Evolutionary conservation across 2,113 vertebrate genomes (phyloP), one percentile per base, ranked within the genome.

Genomic region (Bubo scandiacus): DNA sequence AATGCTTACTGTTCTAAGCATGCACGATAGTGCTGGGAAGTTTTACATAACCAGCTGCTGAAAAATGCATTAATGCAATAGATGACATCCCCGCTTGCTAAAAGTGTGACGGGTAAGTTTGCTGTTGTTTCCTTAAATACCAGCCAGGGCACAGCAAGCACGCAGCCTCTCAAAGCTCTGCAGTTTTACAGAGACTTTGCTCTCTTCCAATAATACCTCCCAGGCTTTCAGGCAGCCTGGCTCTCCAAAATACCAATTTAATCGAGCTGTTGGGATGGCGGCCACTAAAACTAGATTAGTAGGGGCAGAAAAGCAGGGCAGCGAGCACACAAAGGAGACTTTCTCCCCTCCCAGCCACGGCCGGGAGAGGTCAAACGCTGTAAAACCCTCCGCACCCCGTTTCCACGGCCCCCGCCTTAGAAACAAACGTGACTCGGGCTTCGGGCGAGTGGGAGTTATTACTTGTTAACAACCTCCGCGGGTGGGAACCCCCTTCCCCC

Each of bases 31-130:
- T 3, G 51, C 79, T 42, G 78, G 70, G 5, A 90, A 88, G 80
- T 54, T 96, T 93, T 94, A 88, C 65, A 90, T 90, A 90, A 95
- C 58, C 86, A 22, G 25, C 80, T 75, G 78, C 84, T 81, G 86
- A 74, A 85, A 77, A 77, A 82, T 7, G 71, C 59, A 66, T 54
- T 43, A 82, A 80, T 68, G 90, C 87, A 52, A n/a, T 21, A 88
- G 65, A 55, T 29, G 71, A 58, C 85, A 88, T 66, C 87, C 34
- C 34, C 2, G 18, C 80, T 65, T 2, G 55, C 91, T 68, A 0
- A 0, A 5, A 86, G 62, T 10, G 78, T 3, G 74, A 16, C 87
- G 82, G 81, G 83, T 9, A 63, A 67, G 38, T 81, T 86, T 78
- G 65, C 73, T 71, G 47, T 43, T n/a, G 75, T 81, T 78, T 74